phyloP scores from a whole-genome alignment of 2,113 vertebrate species.

The Pygoscelis adeliae region DNA sequence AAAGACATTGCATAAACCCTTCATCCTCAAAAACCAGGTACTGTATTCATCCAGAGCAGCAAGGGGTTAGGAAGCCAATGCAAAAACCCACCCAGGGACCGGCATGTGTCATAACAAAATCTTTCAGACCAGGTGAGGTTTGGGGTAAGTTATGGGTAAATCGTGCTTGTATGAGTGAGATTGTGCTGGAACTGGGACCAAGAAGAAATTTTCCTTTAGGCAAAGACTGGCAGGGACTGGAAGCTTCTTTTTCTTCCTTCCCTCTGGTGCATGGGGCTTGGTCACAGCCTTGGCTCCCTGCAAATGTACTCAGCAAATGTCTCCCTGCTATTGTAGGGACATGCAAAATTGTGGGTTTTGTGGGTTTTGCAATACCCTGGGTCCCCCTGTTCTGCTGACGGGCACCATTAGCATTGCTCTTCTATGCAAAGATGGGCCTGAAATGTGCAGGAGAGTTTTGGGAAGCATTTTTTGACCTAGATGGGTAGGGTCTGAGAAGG shows the following conservation, averaged over 20 bases:
- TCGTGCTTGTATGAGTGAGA: not conserved
- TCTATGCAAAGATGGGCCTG: not conserved
- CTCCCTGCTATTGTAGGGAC: not conserved
- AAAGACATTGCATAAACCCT: not conserved
- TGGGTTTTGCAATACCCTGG: not conserved
- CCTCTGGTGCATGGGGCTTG: not conserved
- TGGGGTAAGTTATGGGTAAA: not conserved
- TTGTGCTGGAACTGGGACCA: not conserved
- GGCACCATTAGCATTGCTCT: not conserved
- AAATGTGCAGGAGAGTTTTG: not conserved
- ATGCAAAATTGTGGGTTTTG: not conserved
- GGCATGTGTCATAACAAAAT: accelerated
- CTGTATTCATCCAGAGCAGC: not conserved
- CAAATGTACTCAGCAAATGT: not conserved
- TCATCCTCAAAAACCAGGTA: not conserved
- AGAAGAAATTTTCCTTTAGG: not conserved
- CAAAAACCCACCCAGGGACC: not conserved
- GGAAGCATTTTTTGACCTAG: not conserved
- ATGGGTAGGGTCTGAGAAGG: not conserved
- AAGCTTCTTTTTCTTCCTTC: not conserved
- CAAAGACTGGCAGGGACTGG: not conserved
- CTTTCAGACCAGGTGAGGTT: not conserved
- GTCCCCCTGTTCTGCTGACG: not conserved
- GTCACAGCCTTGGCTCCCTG: not conserved
- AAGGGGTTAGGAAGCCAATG: not conserved